A percentile compares a stretch with the other conserved stretches of the same genome.
Conservation (phyloP, 2,888 invertebrate species). For the Eulithis prunata region DNA sequence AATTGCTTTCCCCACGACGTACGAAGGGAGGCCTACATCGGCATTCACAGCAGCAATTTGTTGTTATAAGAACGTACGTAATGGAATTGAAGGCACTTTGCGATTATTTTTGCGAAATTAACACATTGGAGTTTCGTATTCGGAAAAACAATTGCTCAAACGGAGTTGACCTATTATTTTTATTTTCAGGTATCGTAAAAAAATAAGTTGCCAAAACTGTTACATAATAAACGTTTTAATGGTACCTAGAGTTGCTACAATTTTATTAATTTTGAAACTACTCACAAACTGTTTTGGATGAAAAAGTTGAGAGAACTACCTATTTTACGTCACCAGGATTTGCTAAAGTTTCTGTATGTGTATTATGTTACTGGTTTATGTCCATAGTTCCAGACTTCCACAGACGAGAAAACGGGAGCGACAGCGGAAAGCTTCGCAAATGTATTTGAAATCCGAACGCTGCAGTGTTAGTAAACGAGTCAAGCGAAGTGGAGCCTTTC, state of each 20-base stretch:
- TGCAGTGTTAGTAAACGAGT: constrained; percentile 50
- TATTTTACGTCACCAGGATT: constrained; percentile 32
- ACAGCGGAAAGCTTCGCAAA: constrained; percentile 53
- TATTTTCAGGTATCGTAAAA: neutral
- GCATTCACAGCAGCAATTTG: constrained; percentile 40
- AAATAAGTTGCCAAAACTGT: too few species aligned
- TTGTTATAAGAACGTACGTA: constrained; percentile 42
- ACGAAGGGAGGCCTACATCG: constrained; percentile 32
- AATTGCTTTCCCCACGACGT: constrained; percentile 40
- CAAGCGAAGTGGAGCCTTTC: constrained; percentile 36
- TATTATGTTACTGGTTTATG: constrained; percentile 29
- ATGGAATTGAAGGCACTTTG: constrained; percentile 39
- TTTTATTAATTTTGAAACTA: neutral
- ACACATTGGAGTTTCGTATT: constrained; percentile 19
- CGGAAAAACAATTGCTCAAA: constrained; percentile 2
- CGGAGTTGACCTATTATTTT: neutral
- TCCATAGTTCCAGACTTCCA: constrained; percentile 19
- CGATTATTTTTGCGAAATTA: constrained; percentile 35
- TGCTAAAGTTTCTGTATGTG: constrained; percentile 35
- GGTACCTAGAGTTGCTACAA: too few species aligned
- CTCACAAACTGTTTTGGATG: constrained; percentile 4
- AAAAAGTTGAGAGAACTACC: neutral
- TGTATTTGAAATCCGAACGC: constrained; percentile 59
- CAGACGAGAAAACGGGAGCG: constrained; percentile 44
- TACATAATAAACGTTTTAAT: too few species aligned